A percentile compares a stretch with the other conserved stretches of the same genome.
These are phyloP conservation scores for Malurus leucopterus DNA, from an alignment of 2,797 vertebrate genomes.

Conservation along the genomic window DNA sequence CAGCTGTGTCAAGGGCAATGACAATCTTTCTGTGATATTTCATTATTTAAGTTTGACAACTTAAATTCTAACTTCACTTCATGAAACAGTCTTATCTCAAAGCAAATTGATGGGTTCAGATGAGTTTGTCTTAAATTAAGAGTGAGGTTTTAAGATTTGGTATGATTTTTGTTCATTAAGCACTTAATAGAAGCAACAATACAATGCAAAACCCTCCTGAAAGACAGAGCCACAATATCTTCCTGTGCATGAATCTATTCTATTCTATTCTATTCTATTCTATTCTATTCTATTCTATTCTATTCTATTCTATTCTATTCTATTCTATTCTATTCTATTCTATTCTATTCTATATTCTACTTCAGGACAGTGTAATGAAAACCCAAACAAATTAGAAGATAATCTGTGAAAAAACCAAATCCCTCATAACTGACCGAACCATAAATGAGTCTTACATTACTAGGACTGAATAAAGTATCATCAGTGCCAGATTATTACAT, in stretches of 20 bases:
- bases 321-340: neutral
- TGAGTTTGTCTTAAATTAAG: neutral
- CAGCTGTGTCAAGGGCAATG: neutral
- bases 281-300: neutral
- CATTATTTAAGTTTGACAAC: neutral
- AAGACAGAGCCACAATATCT: neutral
- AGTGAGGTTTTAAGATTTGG: neutral
- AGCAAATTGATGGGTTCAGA: neutral
- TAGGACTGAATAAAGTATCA: neutral
- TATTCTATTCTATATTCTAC: neutral
- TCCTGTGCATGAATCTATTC: neutral
- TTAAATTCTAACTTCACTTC: neutral
- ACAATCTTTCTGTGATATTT: neutral
- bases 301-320: neutral
- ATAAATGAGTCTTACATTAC: neutral
- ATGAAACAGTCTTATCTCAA: neutral
- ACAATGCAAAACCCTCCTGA: neutral
- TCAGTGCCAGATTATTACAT: constrained; percentile 29
- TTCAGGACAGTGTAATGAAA: neutral
- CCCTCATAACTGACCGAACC: neutral
- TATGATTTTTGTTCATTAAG: neutral
- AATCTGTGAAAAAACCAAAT: neutral
- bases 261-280: neutral
- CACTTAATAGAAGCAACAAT: neutral
- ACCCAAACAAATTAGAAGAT: neutral